Evolutionary conservation across 2,797 vertebrate genomes (phyloP).

Genomic region (Sarcoramphus papa): DNA sequence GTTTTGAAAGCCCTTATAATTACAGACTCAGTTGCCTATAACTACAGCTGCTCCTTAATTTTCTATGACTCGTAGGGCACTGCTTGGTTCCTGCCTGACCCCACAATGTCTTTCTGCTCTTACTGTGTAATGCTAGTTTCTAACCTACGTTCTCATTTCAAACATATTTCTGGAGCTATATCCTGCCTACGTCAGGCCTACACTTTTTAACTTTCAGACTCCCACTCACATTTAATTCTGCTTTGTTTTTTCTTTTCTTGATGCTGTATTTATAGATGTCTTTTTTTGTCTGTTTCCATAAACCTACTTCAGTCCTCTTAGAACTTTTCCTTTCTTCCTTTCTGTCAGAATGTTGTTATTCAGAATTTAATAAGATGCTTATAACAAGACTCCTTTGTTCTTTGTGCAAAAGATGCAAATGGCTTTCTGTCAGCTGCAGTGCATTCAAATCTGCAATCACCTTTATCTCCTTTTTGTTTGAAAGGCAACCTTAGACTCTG

Average conservation of each 20-base stretch:
- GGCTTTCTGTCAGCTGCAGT: neutral
- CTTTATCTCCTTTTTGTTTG: neutral
- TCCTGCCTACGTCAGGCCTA: neutral
- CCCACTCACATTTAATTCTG: neutral
- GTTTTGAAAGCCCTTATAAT: conserved; percentile 12
- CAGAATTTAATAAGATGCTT: neutral
- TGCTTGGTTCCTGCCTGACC: neutral
- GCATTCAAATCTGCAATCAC: neutral
- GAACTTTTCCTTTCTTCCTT: neutral
- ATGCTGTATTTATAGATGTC: neutral
- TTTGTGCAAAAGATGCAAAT: neutral
- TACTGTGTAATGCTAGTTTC: neutral
- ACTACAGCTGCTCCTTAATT: neutral
- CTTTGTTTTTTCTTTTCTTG: neutral
- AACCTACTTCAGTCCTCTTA: neutral
- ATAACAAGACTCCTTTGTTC: neutral
- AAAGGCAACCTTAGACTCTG: neutral
- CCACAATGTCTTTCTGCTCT: neutral
- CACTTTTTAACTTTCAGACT: neutral
- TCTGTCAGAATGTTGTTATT: neutral
- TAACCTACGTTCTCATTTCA: neutral
- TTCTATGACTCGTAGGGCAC: neutral
- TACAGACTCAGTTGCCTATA: neutral
- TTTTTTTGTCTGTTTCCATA: neutral
- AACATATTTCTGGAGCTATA: neutral